These are phyloP conservation scores for Oopsacas minuta DNA, from an alignment of 37 sponge, comb jelly and placozoan species.

Conservation along the genomic window DNA sequence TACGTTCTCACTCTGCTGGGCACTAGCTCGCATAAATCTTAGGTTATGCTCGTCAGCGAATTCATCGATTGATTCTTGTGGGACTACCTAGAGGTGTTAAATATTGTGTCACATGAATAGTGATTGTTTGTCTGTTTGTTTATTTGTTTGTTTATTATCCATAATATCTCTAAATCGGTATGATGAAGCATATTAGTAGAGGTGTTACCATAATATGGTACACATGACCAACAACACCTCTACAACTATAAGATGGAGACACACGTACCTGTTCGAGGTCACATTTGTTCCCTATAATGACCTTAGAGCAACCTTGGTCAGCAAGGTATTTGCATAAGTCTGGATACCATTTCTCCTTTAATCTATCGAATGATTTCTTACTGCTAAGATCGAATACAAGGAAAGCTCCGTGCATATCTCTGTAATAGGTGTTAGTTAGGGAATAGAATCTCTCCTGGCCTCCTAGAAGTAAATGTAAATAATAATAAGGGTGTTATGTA, in stretches of 20 bases:
- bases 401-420: constrained; percentile 11
- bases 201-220: too few relatives aligned
- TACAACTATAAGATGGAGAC: too few relatives aligned
- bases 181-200: too few relatives aligned
- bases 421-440: constrained; percentile 11
- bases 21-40: neutral
- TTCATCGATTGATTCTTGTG: neutral
- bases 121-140: too few relatives aligned
- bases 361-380: neutral
- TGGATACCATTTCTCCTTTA: neutral
- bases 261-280: neutral
- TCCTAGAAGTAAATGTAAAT: neutral
- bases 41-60: neutral
- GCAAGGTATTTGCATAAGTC: neutral
- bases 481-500: neutral
- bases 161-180: too few relatives aligned
- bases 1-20: neutral
- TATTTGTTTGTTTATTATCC: too few relatives aligned
- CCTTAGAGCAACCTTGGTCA: neutral
- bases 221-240: too few relatives aligned
- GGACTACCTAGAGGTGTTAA: neutral
- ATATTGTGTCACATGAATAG: too few relatives aligned
- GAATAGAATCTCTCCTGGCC: constrained; percentile 15
- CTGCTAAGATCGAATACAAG: neutral
- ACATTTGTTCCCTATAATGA: neutral